Evolutionary conservation across 2,888 invertebrate genomes (phyloP), one percentile per base, ranked within the genome.

Genomic region (Thecocarcelia acutangulata): DNA sequence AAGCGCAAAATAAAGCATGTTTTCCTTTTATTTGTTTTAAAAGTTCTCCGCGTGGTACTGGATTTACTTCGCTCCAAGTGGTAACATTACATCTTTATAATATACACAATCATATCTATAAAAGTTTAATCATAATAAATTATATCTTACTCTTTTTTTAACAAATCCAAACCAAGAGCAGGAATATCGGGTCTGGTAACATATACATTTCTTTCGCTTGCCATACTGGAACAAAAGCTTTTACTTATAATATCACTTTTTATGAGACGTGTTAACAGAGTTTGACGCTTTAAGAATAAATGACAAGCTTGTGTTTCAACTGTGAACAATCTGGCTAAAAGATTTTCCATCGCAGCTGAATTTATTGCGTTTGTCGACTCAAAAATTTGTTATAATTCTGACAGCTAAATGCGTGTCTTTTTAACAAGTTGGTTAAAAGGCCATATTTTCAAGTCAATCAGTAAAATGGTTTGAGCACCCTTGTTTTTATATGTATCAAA

Each of bases 1-100:
- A 91, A 33, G 96, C 91, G 89, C 97, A 98, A 88, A 93, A 96
- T 6, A 98, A 91, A 0, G 93, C 98, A 87, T 95, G 93, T 42
- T 94, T 94, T n/a, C 95, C 95, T 73, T 89, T 88, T 3, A 97
- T 92, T 80, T 93, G 93, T 86, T 93, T 92, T 6, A 97, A 86
- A 1, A 98, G 91, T 84, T 94, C 94, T 0, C 92, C 91, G 69
- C 94, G 92, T 0, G 96, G 94, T 48, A 96, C 94, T 42, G 94
- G 94, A 28, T 91, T 91, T 66, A 93, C 85, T 85, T 94, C 90
- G 63, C 92, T 89, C 94, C 95, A 95, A 19, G 92, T 86, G 63
- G 92, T 92, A 2, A 96, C 91, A 42, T 93, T 92, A 88, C 92
- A 94, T 64, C 90, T 90, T 58, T 8, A 6, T 17, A 66, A 33